These are phyloP conservation scores for Scaptomyza parva DNA, from an alignment of 2,888 invertebrate genomes.

Conservation along the genomic window DNA sequence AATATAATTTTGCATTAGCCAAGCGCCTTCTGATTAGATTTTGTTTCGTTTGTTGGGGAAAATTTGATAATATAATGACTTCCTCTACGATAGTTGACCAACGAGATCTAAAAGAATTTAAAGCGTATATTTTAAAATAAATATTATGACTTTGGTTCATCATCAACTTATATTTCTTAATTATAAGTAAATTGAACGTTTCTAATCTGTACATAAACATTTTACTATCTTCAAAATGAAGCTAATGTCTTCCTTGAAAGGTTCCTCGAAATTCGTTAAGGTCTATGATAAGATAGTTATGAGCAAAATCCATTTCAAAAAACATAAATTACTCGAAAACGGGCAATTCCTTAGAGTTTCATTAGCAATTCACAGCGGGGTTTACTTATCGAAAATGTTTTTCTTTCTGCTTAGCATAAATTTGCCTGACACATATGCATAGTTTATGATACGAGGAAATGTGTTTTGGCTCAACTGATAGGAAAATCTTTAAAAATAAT, in stretches of 20 bases:
- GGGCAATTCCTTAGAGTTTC: conserved; percentile 21
- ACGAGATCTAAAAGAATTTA: conserved; percentile 27
- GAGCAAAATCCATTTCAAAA: conserved; percentile 5
- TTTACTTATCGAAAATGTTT: conserved; percentile 42
- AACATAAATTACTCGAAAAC: conserved; percentile 25
- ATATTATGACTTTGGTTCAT: conserved; percentile 3
- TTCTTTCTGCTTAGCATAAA: conserved; percentile 40
- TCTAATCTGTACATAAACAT: conserved; percentile 25
- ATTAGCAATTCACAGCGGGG: conserved; percentile 43
- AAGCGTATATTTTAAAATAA: conserved; percentile 2
- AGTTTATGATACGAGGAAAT: neutral
- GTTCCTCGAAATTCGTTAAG: conserved; percentile 11
- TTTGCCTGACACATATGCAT: conserved; percentile 14
- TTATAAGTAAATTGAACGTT: conserved; percentile 38
- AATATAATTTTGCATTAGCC: conserved; percentile 61
- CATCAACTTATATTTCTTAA: conserved; percentile 17
- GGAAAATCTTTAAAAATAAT: neutral
- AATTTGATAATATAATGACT: conserved; percentile 66
- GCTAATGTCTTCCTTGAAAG: conserved; percentile 32
- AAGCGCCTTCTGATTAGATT: conserved; percentile 56
- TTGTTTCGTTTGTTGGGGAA: conserved; percentile 18
- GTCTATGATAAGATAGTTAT: conserved; percentile 23
- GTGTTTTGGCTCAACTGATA: neutral
- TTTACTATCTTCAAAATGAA: conserved; percentile 16
- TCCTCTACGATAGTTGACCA: conserved; percentile 48